phyloP scores from a whole-genome alignment of 2,797 vertebrate species.

The Triplophysa bombifrons region DNA sequence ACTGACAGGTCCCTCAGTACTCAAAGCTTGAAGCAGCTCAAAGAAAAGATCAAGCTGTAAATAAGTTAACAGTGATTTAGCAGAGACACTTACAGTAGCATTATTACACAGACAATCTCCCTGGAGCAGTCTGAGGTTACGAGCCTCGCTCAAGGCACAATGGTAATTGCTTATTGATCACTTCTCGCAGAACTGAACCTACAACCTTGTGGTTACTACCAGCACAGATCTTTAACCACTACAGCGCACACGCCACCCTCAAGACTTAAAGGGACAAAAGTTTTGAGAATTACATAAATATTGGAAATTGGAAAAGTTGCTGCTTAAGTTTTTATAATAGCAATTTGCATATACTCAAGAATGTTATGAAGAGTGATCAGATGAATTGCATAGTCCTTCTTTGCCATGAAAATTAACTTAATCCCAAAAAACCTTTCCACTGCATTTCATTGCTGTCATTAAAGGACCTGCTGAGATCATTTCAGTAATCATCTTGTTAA shows the following conservation, averaged over 20 bases:
- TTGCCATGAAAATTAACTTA: too few species aligned
- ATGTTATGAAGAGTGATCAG: too few species aligned
- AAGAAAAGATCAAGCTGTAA: slow-evolving; percentile 1
- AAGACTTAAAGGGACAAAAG: neutral
- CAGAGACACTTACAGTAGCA: neutral
- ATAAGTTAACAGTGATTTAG: neutral
- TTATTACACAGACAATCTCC: neutral
- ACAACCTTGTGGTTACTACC: neutral
- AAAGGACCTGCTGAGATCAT: too few species aligned
- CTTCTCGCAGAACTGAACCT: neutral
- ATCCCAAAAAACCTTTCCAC: too few species aligned
- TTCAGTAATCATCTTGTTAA: too few species aligned
- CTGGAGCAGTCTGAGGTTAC: neutral
- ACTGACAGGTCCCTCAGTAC: neutral
- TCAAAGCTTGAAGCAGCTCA: neutral
- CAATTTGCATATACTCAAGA: too few species aligned
- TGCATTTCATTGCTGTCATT: too few species aligned
- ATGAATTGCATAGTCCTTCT: too few species aligned
- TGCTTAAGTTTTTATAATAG: too few species aligned
- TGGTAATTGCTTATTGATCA: neutral
- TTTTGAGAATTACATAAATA: too few species aligned
- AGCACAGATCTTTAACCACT: neutral
- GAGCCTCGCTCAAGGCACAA: neutral
- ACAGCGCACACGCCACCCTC: neutral
- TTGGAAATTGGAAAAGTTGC: too few species aligned